Evolutionary conservation across 2,888 invertebrate genomes (phyloP).

Genomic region (Phrixothrix hirtus): DNA sequence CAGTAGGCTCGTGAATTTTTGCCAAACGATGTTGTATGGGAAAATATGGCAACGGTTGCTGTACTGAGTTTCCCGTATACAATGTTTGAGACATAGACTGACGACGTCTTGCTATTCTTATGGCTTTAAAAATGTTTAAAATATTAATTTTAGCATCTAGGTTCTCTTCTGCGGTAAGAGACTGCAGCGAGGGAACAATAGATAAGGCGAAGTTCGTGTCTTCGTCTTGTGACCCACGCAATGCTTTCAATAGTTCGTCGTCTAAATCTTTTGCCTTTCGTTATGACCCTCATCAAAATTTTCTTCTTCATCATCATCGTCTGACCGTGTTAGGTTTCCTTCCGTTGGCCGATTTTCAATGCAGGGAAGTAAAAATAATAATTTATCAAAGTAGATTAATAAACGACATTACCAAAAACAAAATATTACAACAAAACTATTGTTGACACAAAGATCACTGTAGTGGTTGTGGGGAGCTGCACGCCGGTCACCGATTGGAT

Average conservation of each 20-base stretch:
- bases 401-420: too few species aligned
- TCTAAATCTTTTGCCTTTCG: not conserved
- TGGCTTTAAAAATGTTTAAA: not conserved
- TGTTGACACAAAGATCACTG: too few species aligned
- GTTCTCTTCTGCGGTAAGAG: not conserved
- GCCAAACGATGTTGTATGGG: not conserved
- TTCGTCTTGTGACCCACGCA: slow-evolving; percentile 6
- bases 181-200: not conserved
- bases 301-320: not conserved
- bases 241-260: slow-evolving; percentile 3
- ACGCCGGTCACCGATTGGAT: too few species aligned
- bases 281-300: not conserved
- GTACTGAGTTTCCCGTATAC: too few species aligned
- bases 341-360: not conserved
- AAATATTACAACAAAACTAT: too few species aligned
- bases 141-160: not conserved
- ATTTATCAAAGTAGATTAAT: not conserved
- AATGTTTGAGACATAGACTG: not conserved
- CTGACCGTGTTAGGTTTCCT: not conserved
- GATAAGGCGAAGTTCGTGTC: slow-evolving; percentile 9
- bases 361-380: not conserved
- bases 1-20: not conserved
- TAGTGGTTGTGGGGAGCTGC: too few species aligned
- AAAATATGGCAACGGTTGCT: too few species aligned
- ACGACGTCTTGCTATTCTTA: not conserved